These are phyloP conservation scores for Mesoclemmys tuberculata DNA, from an alignment of 2,113 vertebrate genomes.

Conservation along the genomic window DNA sequence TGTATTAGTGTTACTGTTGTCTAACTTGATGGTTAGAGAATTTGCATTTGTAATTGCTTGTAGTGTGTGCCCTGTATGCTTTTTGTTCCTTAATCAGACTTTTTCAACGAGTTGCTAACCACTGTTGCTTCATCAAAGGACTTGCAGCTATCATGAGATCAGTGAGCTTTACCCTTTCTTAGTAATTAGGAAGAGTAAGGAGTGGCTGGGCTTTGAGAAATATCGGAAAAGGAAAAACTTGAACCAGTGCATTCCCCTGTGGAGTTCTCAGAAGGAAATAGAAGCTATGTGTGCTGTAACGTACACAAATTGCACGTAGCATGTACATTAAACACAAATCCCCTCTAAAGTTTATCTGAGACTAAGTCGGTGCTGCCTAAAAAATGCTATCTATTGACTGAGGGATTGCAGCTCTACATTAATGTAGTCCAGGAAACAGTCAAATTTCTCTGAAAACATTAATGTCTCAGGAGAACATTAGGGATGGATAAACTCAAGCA, in stretches of 20 bases:
- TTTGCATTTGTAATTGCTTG: slow-evolving; percentile 10
- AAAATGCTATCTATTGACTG: not conserved
- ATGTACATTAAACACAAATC: fast-evolving
- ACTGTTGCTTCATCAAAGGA: slow-evolving; percentile 11
- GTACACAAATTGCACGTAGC: not conserved
- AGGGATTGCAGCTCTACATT: not conserved
- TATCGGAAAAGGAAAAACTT: not conserved
- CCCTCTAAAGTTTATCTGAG: not conserved
- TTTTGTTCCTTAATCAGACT: not conserved
- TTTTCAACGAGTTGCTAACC: slow-evolving; percentile 41
- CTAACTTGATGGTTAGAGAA: not conserved
- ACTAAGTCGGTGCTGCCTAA: not conserved
- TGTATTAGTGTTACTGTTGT: not conserved
- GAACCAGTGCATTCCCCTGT: not conserved
- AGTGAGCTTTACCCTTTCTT: not conserved
- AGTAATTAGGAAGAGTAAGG: not conserved
- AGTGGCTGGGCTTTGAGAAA: not conserved
- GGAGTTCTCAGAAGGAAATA: not conserved
- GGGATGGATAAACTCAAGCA: not conserved
- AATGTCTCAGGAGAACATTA: not conserved
- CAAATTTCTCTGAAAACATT: not conserved
- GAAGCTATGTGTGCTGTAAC: not conserved
- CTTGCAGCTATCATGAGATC: not conserved
- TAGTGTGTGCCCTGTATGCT: not conserved
- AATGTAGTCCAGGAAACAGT: not conserved